Base-by-base conservation (phyloP, 1,140 invertebrate species). In the Euglossa dilemma region DNA sequence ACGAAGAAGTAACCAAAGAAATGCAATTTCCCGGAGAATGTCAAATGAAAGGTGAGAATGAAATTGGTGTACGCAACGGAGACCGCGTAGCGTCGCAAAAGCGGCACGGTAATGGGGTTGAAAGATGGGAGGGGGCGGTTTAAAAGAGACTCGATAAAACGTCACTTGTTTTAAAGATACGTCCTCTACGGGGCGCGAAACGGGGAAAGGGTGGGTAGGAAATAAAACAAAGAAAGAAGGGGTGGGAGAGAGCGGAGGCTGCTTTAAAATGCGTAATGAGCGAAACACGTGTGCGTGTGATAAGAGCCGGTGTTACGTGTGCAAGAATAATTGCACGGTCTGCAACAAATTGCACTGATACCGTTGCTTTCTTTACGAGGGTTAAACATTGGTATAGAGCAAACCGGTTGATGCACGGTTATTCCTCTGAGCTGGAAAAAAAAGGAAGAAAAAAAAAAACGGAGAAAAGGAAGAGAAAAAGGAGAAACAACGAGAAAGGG, bases 301-400 rank as follows among this genome's bases (percentile, higher is more conserved):
- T 77, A 67, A 56, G 50, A 25, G 28, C 2, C 61, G 63, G 63
- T 43, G 36, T 45, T 54, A 67, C 47, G 50, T 56, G 50, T 77
- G 63, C 63, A 67, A 67, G 63, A 77, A 77, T 77, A 77, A 77
- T 77, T 77, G 28, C 63, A 56, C 25, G 63, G 50, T 59, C 61
- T 67, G 50, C 75, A 77, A 67, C 63, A 67, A 77, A 67, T 73
- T 77, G 72, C 61, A 66, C 75, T 45, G 74, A 77, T 77, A 77
- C 50, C 63, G 63, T 67, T 77, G 63, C 47, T 63, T 67, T 52
- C 28, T 54, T 67, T 56, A 77, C 36, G 14, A 47, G 45, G 45
- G 57, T 75, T 74, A 61, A 61, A 36, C 72, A 61, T 25, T 45
- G 28, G 52, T 43, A 52, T 43, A 56, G 52, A 56, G 54, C 36